Base-by-base conservation (phyloP, 1,140 invertebrate genomes). In the Goniozus legneri region DNA sequence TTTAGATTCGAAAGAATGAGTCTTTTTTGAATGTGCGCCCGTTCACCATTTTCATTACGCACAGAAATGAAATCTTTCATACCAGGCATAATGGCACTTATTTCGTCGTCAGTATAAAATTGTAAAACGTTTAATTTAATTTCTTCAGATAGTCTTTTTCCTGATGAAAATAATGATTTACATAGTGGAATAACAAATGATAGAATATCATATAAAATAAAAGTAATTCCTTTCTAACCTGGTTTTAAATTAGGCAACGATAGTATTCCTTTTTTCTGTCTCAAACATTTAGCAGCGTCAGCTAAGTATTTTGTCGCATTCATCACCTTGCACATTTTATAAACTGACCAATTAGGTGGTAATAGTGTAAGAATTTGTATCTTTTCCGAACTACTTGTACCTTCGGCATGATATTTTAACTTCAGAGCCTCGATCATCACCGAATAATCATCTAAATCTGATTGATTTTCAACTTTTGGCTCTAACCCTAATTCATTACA, bases 21-120 rank as follows among this genome's bases (percentile, higher is more conserved):
- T 24, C 43, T 24, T 46, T 52, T 53, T 50, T 56, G 55, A 15
- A 46, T 15, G 21, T 48, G 39, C 33, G 21, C 35, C 24, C 36
- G 34, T n/a, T 44, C n/a, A 31, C 47, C 47, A 37, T 53, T 16
- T n/a, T 36, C 36, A 34, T 52, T 41, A 37, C 53, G 32, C 18
- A 49, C 22, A 22, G 47, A 41, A 33, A 56, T 30, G 37, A 22
- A 50, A 44, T 56, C 50, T 27, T 56, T 56, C 37, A 44, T 52
- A 2, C 46, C 50, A n/a, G 50, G 54, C 35, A 50, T 38, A 20
- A 30, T 44, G 14, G 16, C n/a, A 37, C 41, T 50, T 12, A 20
- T 16, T 16, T 36, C 32, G 31, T 45, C 43, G 18, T 45, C 43
- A 24, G 22, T 13, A 14, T 45, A 45, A 35, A 49, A 49, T 2